Evolutionary conservation across 92 coral and sea anemone genomes (phyloP), one percentile per base, ranked within the genome.

Genomic region (Heteractis magnifica): DNA sequence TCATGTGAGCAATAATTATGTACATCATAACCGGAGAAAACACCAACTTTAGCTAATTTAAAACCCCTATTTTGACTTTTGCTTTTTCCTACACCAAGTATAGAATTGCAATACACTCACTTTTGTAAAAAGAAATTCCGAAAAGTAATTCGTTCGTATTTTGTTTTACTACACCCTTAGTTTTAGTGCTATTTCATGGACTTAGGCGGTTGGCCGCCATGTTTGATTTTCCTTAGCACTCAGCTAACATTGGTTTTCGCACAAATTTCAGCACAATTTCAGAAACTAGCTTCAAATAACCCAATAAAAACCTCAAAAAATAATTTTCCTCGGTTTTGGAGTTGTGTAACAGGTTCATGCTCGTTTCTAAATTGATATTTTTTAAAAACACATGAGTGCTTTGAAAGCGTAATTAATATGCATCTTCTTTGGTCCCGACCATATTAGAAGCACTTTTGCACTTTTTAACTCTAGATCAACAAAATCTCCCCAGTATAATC

Each of bases 301-400:
- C 73, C 49, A 58, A 71, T 89, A 49, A 81, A 91, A 93, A 88
- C 94, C 91, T 91, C 84, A 77, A 79, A 26, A 12, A 86, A 58
- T 51, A 74, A 75, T 84, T 82, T 51, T 84, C 82, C 87, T 84
- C 79, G 83, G 88, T 78, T 84, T 73, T 41, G 80, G 75, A 74
- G 51, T 26, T 56, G 70, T 72, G 77, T 83, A 41, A 52, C n/a
- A 49, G 8, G 62, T 14, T 62, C 59, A 82, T 88, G 80, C 41
- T 74, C 58, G 70, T 55, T 58, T 68, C 16, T 60, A 71, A 51
- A 86, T 81, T 65, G 53, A 78, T 56, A 53, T 74, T 91, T 85
- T 80, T 65, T 84, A 75, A 83, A 91, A 91, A 93, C 97, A 93
- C 94, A 90, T 79, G 83, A 78, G 85, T 56, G 65, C 88, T 77